Evolutionary conservation across 1,140 invertebrate genomes (phyloP), one percentile per base, ranked within the genome.

Genomic region (Asobara japonica): DNA sequence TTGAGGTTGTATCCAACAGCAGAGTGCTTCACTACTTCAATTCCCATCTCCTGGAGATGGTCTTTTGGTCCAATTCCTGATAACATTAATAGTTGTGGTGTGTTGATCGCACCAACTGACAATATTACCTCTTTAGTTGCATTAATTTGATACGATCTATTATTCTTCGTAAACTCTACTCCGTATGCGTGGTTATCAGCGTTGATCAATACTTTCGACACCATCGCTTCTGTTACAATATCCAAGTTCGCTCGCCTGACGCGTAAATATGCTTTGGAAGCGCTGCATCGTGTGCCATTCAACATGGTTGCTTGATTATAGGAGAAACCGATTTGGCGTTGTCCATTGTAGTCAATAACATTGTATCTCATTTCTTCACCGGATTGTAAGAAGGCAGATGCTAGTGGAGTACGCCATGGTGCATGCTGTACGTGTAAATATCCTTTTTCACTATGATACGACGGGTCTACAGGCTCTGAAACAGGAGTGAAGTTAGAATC

Each of bases 21-120:
- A 11, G 93, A 83, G 72, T 93, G 89, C 78, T 92, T 85, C 10
- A 95, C 83, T 0, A 92, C 83, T 0, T 89, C 86, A 25, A 96
- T 92, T 0, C 90, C 90, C 0, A 95, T 82, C 25, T 91, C 89
- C 51, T 91, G 82, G 2, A 97, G 84, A 75, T 94, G 90, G 20
- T 91, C 84, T 69, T 80, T 88, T 0, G 93, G 93, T 3, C 94
- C 94, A 29, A 95, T 89, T n/a, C 94, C 94, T 0, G 93, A 94
- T 0, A 94, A 77, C 90, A 94, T 91, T 0, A 95, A 81, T 6
- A 95, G 69, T 76, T 93, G 91, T 1, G 93, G 91, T 0, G 91
- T 89, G 74, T 93, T 92, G 10, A 94, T 89, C 0, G 91, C 87
- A 3, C 93, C 93, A 0, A 90, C 91, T 0, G 91, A 91, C 8